A percentile compares a stretch with the other conserved stretches of the same genome.
These are phyloP conservation scores for Siphamia tubifer DNA, from an alignment of 2,113 vertebrate species.

Conservation along the genomic window DNA sequence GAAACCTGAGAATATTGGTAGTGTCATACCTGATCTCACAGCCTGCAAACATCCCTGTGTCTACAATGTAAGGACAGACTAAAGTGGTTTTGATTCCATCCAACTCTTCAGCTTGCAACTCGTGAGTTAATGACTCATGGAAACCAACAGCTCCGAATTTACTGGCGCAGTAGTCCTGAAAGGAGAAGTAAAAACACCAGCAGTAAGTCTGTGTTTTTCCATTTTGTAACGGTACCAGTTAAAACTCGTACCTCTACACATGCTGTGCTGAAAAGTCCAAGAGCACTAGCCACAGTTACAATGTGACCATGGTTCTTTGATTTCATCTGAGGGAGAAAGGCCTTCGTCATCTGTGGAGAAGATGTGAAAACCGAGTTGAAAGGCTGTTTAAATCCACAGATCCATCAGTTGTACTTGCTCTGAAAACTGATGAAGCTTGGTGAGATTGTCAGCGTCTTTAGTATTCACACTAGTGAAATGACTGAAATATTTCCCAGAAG, in stretches of 20 bases:
- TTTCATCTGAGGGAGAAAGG: slow-evolving; percentile 72
- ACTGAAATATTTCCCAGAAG: no score
- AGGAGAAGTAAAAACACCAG: background rate
- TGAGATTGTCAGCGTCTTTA: no score
- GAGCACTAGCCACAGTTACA: slow-evolving; percentile 65
- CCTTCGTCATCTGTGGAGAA: slow-evolving; percentile 62
- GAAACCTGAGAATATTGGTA: background rate
- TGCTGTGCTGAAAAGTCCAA: slow-evolving; percentile 66
- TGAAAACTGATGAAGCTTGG: no score
- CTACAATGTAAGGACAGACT: slow-evolving; percentile 73
- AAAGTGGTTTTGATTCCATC: slow-evolving; percentile 74
- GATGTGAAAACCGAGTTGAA: background rate
- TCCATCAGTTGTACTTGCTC: no score
- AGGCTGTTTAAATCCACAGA: no score
- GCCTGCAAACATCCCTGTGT: slow-evolving; percentile 73
- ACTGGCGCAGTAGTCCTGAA: slow-evolving; percentile 78
- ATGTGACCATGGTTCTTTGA: slow-evolving; percentile 58
- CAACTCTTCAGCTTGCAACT: slow-evolving; percentile 63
- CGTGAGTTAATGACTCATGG: slow-evolving; percentile 75
- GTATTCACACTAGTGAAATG: no score
- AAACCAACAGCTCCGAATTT: slow-evolving; percentile 77
- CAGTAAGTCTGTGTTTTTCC: background rate
- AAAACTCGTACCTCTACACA: slow-evolving; percentile 59
- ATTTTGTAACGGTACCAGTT: background rate
- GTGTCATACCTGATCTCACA: slow-evolving; percentile 66